phyloP scores from a whole-genome alignment of 2,797 vertebrate genomes.

The Orestias chungarensis region DNA sequence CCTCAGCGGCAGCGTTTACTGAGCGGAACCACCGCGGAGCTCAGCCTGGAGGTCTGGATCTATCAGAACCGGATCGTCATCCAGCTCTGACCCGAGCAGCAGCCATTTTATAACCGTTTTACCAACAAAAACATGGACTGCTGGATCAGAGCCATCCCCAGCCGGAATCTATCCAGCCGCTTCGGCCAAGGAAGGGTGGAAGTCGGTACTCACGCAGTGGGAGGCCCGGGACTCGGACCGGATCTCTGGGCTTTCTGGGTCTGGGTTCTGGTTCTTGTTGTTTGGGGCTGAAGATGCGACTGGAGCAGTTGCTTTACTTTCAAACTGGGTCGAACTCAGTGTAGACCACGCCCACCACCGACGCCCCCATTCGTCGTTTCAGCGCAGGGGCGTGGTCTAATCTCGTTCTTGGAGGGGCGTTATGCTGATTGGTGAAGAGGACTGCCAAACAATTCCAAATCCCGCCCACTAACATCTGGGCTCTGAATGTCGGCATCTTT shows the following conservation, averaged over 20 bases:
- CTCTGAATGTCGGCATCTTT: neutral
- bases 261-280: constrained; percentile 59
- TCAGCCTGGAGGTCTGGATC: accelerated
- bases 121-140: too few species aligned
- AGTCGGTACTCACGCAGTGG: constrained; percentile 63
- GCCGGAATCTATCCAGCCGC: constrained; percentile 1
- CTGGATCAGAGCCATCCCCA: constrained; percentile 1
- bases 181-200: neutral
- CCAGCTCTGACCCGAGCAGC: neutral
- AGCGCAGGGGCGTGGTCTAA: constrained; percentile 30
- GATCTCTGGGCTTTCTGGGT: constrained; percentile 21
- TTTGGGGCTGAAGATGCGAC: constrained; percentile 53
- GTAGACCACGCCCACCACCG: constrained; percentile 40
- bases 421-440: constrained; percentile 14
- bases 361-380: constrained; percentile 51
- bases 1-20: neutral
- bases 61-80: neutral
- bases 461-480: constrained; percentile 22
- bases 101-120: constrained; percentile 47
- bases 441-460: constrained; percentile 8
- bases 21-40: neutral
- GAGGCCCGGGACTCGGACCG: constrained; percentile 35
- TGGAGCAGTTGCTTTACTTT: constrained; percentile 65
- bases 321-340: constrained; percentile 72
- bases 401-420: accelerated